phyloP scores from a whole-genome alignment of 2,113 vertebrate species.

The Centrocercus urophasianus region DNA sequence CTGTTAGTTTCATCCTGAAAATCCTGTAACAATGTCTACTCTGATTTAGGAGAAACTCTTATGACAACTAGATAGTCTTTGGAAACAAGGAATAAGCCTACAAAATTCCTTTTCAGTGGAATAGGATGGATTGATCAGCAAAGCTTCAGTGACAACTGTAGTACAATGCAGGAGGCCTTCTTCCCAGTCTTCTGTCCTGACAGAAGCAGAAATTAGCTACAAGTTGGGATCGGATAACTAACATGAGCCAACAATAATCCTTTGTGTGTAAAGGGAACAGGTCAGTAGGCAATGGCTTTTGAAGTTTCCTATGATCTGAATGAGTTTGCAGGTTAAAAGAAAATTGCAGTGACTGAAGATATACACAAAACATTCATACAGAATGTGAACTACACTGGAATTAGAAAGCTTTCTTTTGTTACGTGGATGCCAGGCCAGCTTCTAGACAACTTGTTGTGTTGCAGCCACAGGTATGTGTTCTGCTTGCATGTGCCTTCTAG shows the following conservation, averaged over 20 bases:
- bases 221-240: not conserved
- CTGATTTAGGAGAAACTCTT: not conserved
- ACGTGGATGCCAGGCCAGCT: not conserved
- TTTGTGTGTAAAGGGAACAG: not conserved
- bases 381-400: not conserved
- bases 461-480: not conserved
- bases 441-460: not conserved
- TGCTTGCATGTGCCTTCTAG: not conserved
- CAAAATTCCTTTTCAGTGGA: not conserved
- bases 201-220: not conserved
- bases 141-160: not conserved
- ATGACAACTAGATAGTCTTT: not conserved
- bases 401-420: not conserved
- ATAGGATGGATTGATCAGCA: not conserved
- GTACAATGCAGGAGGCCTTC: not conserved
- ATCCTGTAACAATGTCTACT: not conserved
- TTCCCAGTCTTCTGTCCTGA: not conserved
- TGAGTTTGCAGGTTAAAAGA: not conserved
- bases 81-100: not conserved
- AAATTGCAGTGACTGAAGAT: not conserved
- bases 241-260: not conserved
- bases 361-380: not conserved
- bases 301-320: not conserved
- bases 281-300: not conserved
- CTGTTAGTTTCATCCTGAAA: not conserved